Base-by-base conservation (phyloP, 2,888 invertebrate genomes). In the Ormyrus labotus region DNA sequence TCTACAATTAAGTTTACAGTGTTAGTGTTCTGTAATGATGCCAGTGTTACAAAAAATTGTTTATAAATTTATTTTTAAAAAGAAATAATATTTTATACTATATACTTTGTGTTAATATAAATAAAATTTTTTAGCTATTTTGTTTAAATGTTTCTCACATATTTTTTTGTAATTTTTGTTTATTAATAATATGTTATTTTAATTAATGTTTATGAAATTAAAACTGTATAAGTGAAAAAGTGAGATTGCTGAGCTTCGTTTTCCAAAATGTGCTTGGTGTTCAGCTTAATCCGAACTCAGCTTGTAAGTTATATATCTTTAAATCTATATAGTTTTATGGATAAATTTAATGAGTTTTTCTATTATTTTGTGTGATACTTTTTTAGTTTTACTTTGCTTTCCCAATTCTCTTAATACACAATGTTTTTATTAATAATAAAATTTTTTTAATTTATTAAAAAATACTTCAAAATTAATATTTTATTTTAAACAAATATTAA, bases 241-340 rank as follows among this genome's bases (percentile, higher is more conserved):
- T 51, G 13, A 34, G 60, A 71, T 51, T 61, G 5, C 8, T 51
- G 61, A 19, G 10, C 34, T 61, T 63, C 2, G 53, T 72, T 72
- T 72, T 53, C 63, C 53, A 72, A 72, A 72, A 72, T 72, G 72
- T 72, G 53, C 45, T 61, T 63, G 63, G 63, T 47, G 61, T 45
- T 61, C 34, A 19, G 19, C 34, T 34, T 53, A n/a, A 9, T 51
- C 34, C 9, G 6, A 4, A 53, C 11, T 63, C 51, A 72, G 61
- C 72, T 63, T 45, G 72, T 72, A n/a, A 19, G 34, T n/a, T 58
- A 58, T 58, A 11, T 34, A 34, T 34, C 34, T 34, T 34, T 34
- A 34, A 34, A 2, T 34, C 3, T 34, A 34, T 34, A 34, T 34
- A 34, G 34, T 34, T 34, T 34, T 34, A 2, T 34, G 34, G 2